Base-by-base conservation (phyloP, 2,113 vertebrate species). In the Triplophysa dalaica region DNA sequence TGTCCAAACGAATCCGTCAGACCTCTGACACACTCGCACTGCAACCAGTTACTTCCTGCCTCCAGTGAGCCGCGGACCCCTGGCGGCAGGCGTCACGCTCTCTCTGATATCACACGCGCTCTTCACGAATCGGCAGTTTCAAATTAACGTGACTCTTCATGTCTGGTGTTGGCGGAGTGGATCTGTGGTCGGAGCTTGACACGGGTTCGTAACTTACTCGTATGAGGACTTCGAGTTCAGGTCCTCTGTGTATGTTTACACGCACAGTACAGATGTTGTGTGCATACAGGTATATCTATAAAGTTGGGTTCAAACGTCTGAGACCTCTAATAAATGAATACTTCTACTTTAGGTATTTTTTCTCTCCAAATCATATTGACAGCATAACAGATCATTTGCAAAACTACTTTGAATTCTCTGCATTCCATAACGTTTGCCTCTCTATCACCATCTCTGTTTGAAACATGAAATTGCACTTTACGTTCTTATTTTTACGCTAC, bases 1-100 rank as follows among this genome's bases (percentile, higher is more conserved):
- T 94, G 94, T 95, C 93, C 91, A 91, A 92, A 90, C 86, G 82
- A 84, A 92, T 94, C 91, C 86, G 92, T 95, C 94, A 94, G 70
- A 1, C 83, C 64, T 77, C 77, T 82, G 83, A 89, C 92, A 87
- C n/a, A 66, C 77, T 60, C 81, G 33, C 63, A 58, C 64, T 21
- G 72, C 64, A 76, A 70, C 58, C 72, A 43, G 63, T 60, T 60
- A 52, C 43, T 78, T 66, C 80, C 73, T 50, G 21, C 64, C 77
- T 75, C 48, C 62, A 68, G 38, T 45, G 64, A 78, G 56, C 41
- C 29, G 22, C n/a, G 43, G 78, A 78, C 22, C 68, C 69, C 43
- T n/a, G 45, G 61, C 65, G 64, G 52, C 12, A 58, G 22, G 33
- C 41, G 26, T 24, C 41, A 61, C 17, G 73, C 10, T 66, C 66